Evolutionary conservation across 2,888 invertebrate genomes (phyloP), one percentile per base, ranked within the genome.

Genomic region (Aleiodes leptofemur): DNA sequence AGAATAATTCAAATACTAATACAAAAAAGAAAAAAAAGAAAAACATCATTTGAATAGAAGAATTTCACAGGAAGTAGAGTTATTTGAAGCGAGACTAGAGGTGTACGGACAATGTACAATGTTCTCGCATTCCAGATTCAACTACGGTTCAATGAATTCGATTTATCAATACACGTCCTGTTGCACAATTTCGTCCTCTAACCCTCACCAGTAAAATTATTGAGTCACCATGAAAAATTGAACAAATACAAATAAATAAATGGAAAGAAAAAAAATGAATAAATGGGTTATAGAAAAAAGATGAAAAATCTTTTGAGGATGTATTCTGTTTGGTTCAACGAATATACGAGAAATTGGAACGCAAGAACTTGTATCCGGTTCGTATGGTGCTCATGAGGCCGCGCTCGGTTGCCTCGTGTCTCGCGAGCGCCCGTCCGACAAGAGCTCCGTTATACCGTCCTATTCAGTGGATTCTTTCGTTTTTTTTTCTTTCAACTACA

Each of bases 101-200:
- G 68, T 51, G 53, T 59, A 74, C 23, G 14, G n/a, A 68, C 68
- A 74, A 69, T 66, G 64, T 74, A 74, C 70, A 74, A 56, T 73
- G 69, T 64, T 48, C 64, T 74, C 48, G 64, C 74, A 74, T 74
- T 74, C 74, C 73, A 43, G 70, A 64, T 56, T 74, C 43, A 64
- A 31, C 43, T 61, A 74, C 66, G 74, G 74, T 74, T 74, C 74
- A 74, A 74, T 74, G 64, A 55, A 70, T 74, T 43, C 50, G 64
- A 74, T 69, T 64, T 56, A 74, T 74, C 70, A 70, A 74, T 74
- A 74, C 59, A 59, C 64, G 73, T 69, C 73, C 73, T 74, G 73
- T 74, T 74, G 73, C 69, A 59, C 57, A 69, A 69, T 69, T 69
- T 57, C 55, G 61, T 43, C 64, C 68, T 57, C 55, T 69, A 29